phyloP scores from a whole-genome alignment of 2,797 vertebrate species.

The Eremophila alpestris region DNA sequence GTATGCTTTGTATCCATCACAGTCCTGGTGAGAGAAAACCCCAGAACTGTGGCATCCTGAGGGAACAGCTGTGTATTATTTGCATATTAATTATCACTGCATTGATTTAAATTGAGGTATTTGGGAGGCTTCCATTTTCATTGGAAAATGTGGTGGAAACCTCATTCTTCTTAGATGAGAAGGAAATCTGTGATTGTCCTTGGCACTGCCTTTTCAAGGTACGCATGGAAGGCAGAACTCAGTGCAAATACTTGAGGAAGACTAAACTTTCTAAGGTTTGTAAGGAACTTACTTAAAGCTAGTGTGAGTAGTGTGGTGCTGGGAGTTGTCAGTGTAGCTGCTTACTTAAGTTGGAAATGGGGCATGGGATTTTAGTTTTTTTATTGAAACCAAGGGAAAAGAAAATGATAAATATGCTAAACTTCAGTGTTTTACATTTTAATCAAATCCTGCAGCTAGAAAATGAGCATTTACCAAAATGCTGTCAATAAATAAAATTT shows the following conservation, averaged over 20 bases:
- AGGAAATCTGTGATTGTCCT: not conserved
- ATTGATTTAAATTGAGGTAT: not conserved
- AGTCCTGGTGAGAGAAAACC: not conserved
- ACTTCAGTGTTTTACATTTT: not conserved
- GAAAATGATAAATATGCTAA: not conserved
- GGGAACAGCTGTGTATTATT: not conserved
- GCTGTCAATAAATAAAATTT: not conserved
- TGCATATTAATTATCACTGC: not conserved
- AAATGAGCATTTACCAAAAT: not conserved
- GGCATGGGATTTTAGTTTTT: not conserved
- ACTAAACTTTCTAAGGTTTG: not conserved
- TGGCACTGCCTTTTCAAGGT: not conserved
- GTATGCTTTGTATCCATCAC: not conserved
- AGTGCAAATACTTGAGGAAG: not conserved
- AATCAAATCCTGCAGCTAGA: not conserved
- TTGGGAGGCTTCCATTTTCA: not conserved
- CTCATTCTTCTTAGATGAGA: not conserved
- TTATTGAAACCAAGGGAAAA: not conserved
- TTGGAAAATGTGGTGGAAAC: not conserved
- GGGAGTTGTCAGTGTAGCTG: not conserved
- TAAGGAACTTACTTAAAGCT: not conserved
- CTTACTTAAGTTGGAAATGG: not conserved
- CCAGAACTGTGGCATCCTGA: not conserved
- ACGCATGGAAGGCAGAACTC: not conserved
- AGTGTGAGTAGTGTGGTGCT: not conserved